These are phyloP conservation scores for Caenorhabditis latens DNA, from an alignment of 1,140 invertebrate species.

Conservation along the genomic window DNA sequence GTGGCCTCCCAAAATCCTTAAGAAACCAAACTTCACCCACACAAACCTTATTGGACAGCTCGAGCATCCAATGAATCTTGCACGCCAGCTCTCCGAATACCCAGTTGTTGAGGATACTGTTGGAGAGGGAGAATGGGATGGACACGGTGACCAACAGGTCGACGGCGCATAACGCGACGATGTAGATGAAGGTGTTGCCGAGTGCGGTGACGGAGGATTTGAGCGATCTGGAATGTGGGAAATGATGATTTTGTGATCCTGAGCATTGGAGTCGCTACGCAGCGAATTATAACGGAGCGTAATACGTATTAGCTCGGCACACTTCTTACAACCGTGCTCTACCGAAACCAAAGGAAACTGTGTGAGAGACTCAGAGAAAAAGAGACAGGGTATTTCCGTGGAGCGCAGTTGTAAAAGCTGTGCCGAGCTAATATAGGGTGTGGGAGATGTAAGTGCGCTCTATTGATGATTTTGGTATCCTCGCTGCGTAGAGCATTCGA, in stretches of 20 bases:
- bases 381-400: too few relatives aligned
- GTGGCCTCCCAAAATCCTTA: not conserved
- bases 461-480: too few relatives aligned
- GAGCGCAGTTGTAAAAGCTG: too few relatives aligned
- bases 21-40: conserved; percentile 3
- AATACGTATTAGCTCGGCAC: too few relatives aligned
- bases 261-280: too few relatives aligned
- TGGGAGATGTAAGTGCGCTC: too few relatives aligned
- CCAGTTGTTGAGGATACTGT: conserved; percentile 58
- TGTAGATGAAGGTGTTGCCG: conserved; percentile 62
- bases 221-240: conserved; percentile 63
- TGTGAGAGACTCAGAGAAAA: too few relatives aligned
- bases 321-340: too few relatives aligned
- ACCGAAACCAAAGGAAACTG: too few relatives aligned
- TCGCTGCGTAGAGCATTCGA: too few relatives aligned
- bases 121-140: conserved; percentile 58
- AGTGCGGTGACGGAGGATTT: conserved; percentile 64
- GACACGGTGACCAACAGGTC: conserved; percentile 60
- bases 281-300: too few relatives aligned
- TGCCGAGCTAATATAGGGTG: too few relatives aligned
- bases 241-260: not conserved
- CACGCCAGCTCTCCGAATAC: conserved; percentile 60
- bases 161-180: conserved; percentile 57
- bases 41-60: conserved; percentile 61
- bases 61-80: conserved; percentile 60